Conservation (phyloP, 1,140 invertebrate genomes). For the Tetranychus urticae region DNA sequence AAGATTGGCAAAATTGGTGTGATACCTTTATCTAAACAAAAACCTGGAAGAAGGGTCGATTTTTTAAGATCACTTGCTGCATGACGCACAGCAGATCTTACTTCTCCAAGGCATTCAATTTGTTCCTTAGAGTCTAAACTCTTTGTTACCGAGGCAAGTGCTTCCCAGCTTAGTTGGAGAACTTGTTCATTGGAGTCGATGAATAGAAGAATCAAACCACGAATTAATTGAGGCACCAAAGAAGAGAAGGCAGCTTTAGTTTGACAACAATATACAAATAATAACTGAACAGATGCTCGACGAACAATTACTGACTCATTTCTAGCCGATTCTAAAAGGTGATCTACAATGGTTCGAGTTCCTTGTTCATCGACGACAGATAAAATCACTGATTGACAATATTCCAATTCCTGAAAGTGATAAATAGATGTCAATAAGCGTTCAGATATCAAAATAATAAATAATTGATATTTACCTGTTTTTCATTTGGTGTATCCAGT, state of each 20-base stretch:
- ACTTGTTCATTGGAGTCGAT: constrained; percentile 54
- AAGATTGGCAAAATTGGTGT: constrained; percentile 79
- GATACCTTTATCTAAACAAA: constrained; percentile 83
- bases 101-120: constrained; percentile 56
- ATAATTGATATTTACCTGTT: constrained; percentile 24
- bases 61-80: constrained; percentile 60
- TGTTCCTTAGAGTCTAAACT: constrained; percentile 54
- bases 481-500: constrained; percentile 34
- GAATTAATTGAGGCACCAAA: constrained; percentile 62
- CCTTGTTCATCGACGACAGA: constrained; percentile 68
- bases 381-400: constrained; percentile 74
- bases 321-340: constrained; percentile 53
- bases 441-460: not conserved
- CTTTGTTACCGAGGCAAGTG: constrained; percentile 68
- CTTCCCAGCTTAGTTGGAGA: constrained; percentile 63
- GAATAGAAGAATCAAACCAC: constrained; percentile 62
- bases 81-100: constrained; percentile 69
- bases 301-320: constrained; percentile 29
- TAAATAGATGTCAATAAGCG: constrained; percentile 1
- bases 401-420: constrained; percentile 42
- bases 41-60: constrained; percentile 50
- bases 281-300: constrained; percentile 54
- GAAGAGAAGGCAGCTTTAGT: constrained; percentile 53
- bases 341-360: constrained; percentile 64
- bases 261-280: constrained; percentile 68